phyloP scores from a whole-genome alignment of 1,140 invertebrate species.

The Drosophila paulistorum region DNA sequence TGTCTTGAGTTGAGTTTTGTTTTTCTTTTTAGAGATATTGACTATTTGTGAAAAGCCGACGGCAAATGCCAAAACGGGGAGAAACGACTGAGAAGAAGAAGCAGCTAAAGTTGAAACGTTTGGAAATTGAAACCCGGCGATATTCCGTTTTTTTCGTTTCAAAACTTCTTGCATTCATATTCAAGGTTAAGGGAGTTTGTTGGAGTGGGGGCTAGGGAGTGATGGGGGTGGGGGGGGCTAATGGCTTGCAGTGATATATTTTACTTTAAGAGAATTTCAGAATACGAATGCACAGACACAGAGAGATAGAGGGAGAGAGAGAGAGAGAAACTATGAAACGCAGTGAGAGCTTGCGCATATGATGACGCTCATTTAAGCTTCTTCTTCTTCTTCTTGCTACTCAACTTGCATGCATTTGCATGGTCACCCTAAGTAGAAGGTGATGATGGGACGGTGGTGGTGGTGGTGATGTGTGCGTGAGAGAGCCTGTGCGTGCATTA shows the following conservation, averaged over 20 bases:
- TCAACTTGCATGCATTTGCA: slow-evolving; percentile 14
- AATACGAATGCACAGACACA: no score
- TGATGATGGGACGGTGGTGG: neutral
- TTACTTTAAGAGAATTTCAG: slow-evolving; percentile 29
- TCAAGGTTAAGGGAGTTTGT: slow-evolving; percentile 1
- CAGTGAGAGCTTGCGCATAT: slow-evolving; percentile 68
- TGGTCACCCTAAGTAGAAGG: slow-evolving; percentile 53
- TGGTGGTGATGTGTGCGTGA: slow-evolving; percentile 1
- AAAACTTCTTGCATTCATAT: neutral
- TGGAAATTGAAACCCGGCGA: no score
- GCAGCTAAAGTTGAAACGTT: no score
- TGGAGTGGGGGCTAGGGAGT: no score
- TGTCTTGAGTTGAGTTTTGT: neutral
- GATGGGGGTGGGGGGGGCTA: no score
- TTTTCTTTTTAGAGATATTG: neutral
- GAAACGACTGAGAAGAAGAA: no score
- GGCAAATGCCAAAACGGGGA: no score
- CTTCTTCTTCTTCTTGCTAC: neutral
- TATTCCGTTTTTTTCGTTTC: no score
- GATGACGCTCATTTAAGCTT: slow-evolving; percentile 10
- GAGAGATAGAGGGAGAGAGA: neutral
- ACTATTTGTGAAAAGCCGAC: neutral
- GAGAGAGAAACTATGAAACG: slow-evolving; percentile 24
- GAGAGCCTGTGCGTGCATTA: slow-evolving; percentile 57
- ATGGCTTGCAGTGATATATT: neutral